These are phyloP conservation scores for Istiophorus platypterus DNA, from an alignment of 2,113 vertebrate genomes.

Conservation along the genomic window DNA sequence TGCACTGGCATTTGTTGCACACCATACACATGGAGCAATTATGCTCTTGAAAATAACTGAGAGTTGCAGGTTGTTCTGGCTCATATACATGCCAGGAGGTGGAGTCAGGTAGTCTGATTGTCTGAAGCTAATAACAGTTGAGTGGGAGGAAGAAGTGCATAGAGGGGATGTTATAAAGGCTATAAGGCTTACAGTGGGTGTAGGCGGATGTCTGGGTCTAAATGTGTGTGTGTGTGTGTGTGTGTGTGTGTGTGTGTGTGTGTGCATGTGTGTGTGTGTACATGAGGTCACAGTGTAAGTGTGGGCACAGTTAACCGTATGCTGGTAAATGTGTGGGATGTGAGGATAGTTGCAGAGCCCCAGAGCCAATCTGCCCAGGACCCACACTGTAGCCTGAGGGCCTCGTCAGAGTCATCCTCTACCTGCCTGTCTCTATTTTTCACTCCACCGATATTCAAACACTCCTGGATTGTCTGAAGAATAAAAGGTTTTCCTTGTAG, in stretches of 20 bases:
- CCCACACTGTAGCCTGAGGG: conserved; percentile 67
- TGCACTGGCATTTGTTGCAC: conserved; percentile 27
- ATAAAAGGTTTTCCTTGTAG: conserved; percentile 15
- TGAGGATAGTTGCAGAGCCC: conserved; percentile 55
- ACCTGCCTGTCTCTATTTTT: conserved; percentile 61
- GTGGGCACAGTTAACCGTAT: conserved; percentile 60
- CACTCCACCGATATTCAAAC: conserved; percentile 52
- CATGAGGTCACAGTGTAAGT: conserved; percentile 48
- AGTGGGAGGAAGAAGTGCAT: conserved; percentile 77
- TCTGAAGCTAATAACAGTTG: conserved; percentile 75
- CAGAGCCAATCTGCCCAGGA: conserved; percentile 64
- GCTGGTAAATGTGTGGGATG: conserved; percentile 74
- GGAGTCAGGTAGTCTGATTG: conserved; percentile 74
- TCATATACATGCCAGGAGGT: conserved; percentile 64
- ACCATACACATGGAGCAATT: conserved; percentile 59
- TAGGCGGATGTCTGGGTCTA: conserved; percentile 65
- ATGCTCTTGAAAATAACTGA: conserved; percentile 61
- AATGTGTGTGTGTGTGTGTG: conserved; percentile 35
- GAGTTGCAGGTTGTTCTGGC: conserved; percentile 65
- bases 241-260: conserved; percentile 36
- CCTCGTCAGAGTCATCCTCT: conserved; percentile 57
- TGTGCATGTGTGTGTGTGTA: conserved; percentile 41
- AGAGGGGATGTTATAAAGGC: conserved; percentile 68
- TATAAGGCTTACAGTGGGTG: conserved; percentile 65
- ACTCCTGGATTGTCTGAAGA: conserved; percentile 30